A percentile compares a stretch with the other conserved stretches of the same genome.
These are phyloP conservation scores for Helicoverpa zea DNA, from an alignment of 1,140 invertebrate species.

Conservation along the genomic window DNA sequence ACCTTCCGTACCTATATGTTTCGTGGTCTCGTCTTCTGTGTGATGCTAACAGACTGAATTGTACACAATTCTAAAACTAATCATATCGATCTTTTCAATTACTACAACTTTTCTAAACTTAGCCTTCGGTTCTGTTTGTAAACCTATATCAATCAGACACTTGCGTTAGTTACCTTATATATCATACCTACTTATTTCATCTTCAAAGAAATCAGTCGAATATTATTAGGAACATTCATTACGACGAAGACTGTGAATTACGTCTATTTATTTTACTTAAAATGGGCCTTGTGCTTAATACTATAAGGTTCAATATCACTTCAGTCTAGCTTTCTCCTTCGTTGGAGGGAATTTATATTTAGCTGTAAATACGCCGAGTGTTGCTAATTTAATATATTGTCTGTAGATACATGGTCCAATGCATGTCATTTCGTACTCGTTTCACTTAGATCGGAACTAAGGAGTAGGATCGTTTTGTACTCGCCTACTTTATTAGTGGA, in stretches of 20 bases:
- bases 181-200: background rate
- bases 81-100: slow-evolving; percentile 57
- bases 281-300: slow-evolving; percentile 5
- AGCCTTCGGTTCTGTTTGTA: background rate
- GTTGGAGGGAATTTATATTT: slow-evolving; percentile 37
- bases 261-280: slow-evolving; percentile 9
- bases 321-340: slow-evolving; percentile 25
- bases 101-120: slow-evolving; percentile 18
- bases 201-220: background rate
- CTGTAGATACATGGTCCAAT: slow-evolving; percentile 54
- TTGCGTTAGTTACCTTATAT: background rate
- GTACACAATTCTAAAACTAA: slow-evolving; percentile 61
- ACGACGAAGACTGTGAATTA: slow-evolving; percentile 21
- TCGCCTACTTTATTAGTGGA: slow-evolving; percentile 6
- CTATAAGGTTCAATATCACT: slow-evolving; percentile 19
- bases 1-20: too few relatives aligned
- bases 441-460: slow-evolving; percentile 25
- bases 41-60: slow-evolving; percentile 58
- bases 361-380: slow-evolving; percentile 59
- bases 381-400: slow-evolving; percentile 50
- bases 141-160: background rate
- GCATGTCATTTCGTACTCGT: slow-evolving; percentile 51
- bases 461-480: slow-evolving; percentile 32
- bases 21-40: slow-evolving; percentile 17
- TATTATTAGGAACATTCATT: background rate